Evolutionary conservation across 2,113 vertebrate genomes (phyloP), one percentile per base, ranked within the genome.

Genomic region (Coreoperca whiteheadi): DNA sequence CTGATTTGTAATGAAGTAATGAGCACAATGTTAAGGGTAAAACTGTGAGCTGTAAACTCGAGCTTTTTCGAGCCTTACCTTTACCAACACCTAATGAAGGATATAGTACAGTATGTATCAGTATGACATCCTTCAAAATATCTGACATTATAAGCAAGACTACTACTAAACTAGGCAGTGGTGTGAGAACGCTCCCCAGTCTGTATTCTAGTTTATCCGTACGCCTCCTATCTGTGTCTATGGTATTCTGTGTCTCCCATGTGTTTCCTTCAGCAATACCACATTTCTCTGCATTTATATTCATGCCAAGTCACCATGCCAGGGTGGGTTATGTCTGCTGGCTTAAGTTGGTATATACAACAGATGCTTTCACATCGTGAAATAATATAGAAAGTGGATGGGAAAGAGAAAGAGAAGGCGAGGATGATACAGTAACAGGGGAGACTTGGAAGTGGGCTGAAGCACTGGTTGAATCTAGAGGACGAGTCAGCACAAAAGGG

Each of bases 261-360:
- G 50, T 48, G 68, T 60, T 54, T 83, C 60, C 60, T 61, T 56
- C 34, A 61, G 72, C 63, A 72, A 56, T 25, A 68, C 69, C 65
- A 80, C 7, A 15, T 76, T 79, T 21, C 25, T 37, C 60, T 50
- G 43, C 56, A 65, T 86, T 71, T 67, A 80, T 51, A 86, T 89
- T 84, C 77, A 81, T 57, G 48, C 64, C 28, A 64, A 51, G 84
- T 74, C 60, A 56, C 61, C 54, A 41, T 71, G 77, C 70, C 75
- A 74, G 43, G 50, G 25, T 77, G 69, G 75, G 71, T 82, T 61
- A 50, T 75, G 84, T 86, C 79, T n/a, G 37, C 76, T 75, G 84
- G 54, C 71, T 79, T 69, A 51, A 34, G 37, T 32, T 74, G 74
- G 37, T 69, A 9, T 54, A 74, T 25, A 34, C 75, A 83, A 76